phyloP scores from a whole-genome alignment of 2,888 invertebrate species.

The Nineta flava region DNA sequence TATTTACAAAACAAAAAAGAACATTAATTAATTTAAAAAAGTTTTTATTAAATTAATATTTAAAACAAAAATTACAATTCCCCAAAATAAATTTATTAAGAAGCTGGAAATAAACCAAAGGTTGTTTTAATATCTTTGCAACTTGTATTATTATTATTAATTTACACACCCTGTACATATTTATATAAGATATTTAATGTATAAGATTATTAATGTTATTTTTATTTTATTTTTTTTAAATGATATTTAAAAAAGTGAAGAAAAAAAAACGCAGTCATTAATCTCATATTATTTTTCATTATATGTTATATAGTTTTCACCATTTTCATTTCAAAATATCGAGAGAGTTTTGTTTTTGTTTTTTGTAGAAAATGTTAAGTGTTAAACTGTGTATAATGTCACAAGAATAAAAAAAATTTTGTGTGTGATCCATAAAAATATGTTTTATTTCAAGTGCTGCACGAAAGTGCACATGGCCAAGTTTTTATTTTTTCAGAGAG shows the following conservation, averaged over 20 bases:
- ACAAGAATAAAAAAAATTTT: not conserved
- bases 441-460: too few species aligned
- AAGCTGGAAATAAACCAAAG: conserved; percentile 55
- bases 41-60: not conserved
- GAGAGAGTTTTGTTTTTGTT: not conserved
- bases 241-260: too few species aligned
- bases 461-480: too few species aligned
- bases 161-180: not conserved
- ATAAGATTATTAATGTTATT: not conserved
- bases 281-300: not conserved
- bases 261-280: too few species aligned
- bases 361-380: conserved; percentile 4
- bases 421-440: not conserved
- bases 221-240: too few species aligned
- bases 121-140: conserved; percentile 33
- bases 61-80: not conserved
- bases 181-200: not conserved
- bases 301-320: conserved; percentile 2
- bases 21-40: not conserved
- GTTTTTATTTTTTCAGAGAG: too few species aligned
- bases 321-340: not conserved
- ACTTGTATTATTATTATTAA: not conserved
- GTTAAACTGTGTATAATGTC: not conserved
- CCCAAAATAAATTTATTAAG: conserved; percentile 9
- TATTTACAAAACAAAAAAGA: not conserved